Base-by-base conservation (phyloP, 2,113 vertebrate species). In the Coreoperca whiteheadi region DNA sequence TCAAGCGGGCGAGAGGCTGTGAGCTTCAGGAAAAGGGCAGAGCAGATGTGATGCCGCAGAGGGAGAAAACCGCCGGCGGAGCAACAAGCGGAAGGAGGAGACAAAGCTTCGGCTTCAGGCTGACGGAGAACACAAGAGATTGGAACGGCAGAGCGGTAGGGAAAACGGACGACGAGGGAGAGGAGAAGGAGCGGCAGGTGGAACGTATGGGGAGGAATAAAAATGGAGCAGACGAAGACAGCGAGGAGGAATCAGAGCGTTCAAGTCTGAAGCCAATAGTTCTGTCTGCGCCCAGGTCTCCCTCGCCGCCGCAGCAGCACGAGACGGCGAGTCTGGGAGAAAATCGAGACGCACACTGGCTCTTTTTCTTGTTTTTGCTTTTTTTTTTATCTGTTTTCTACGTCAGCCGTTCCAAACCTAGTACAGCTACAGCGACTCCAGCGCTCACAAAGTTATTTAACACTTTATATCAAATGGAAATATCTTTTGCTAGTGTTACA, bases 141-240 rank as follows among this genome's bases (percentile, higher is more conserved):
- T 57, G 37, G 69, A n/a, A 28, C 6, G 8, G 12, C 0, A 0
- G 54, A 23, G 16, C 5, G 21, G 6, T 3, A 11, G 28, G 11
- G 14, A 21, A 23, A 34, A 18, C 8, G 2, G 23, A 7, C 21
- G 37, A 34, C 2, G 57, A 37, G 59, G 34, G 9, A 41, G 48
- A 51, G 15, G 37, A 82, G 51, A 74, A 30, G 77, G 39, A 51
- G 65, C 37, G 34, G 66, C 50, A 72, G 39, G 71, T 66, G 63
- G 60, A 66, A 46, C 50, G 32, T 48, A 69, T 30, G 54, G 69
- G 20, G 71, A 73, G 57, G 43, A 34, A 63, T 41, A 59, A 41
- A 59, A 41, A 53, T 28, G 25, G 48, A 43, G 54, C 0, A 50
- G 72, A 30, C 12, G 25, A 64, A 32, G 1, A 60, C 41, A 63